Conservation (phyloP, 2,888 invertebrate genomes). For the Watsonalla binaria region DNA sequence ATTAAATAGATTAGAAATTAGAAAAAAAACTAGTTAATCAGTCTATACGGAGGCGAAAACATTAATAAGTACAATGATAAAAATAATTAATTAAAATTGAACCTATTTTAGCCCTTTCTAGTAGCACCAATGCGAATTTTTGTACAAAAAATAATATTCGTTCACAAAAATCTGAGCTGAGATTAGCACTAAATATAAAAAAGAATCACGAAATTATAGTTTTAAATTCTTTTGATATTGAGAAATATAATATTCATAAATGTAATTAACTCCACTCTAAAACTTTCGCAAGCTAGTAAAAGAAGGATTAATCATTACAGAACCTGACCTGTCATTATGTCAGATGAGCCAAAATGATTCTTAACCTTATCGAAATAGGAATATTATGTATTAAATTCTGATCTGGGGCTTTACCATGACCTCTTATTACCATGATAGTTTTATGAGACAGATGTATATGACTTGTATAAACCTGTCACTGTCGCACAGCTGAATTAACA, state of each 20-base stretch:
- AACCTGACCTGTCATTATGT: no score
- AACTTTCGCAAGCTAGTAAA: conserved; percentile 13
- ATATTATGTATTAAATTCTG: no score
- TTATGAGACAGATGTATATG: no score
- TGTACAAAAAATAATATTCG: conserved; percentile 23
- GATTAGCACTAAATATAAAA: no score
- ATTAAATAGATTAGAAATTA: background rate
- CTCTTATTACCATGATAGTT: no score
- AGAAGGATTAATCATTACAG: background rate
- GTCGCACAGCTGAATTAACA: no score
- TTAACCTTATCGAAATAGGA: no score
- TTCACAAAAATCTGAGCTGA: no score
- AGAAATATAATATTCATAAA: no score
- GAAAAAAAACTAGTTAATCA: conserved; percentile 7
- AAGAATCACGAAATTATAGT: conserved; percentile 2
- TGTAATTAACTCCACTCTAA: conserved; percentile 2
- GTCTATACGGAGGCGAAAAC: conserved; percentile 4
- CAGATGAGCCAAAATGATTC: no score
- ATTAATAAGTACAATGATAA: conserved; percentile 27
- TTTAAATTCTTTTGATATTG: background rate
- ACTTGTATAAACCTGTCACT: no score
- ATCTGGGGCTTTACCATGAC: no score
- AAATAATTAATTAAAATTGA: conserved; percentile 25
- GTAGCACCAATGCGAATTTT: conserved; percentile 66
- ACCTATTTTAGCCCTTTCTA: conserved; percentile 51